Conservation (phyloP, 2,888 invertebrate genomes). For the Hemithea aestivaria region DNA sequence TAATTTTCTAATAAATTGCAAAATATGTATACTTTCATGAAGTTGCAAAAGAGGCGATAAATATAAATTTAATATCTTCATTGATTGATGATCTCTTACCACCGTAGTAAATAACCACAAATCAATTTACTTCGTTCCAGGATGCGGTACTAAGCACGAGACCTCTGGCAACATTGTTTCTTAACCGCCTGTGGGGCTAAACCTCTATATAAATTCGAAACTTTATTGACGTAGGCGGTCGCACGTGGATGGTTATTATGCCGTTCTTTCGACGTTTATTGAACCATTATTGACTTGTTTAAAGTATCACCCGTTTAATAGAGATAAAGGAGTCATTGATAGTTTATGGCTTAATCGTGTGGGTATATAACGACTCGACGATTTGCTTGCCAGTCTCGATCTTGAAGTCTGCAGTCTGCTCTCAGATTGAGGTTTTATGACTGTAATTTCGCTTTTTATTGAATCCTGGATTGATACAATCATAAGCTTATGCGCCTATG, state of each 20-base stretch:
- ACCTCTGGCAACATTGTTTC: slow-evolving; percentile 46
- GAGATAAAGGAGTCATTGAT: slow-evolving; percentile 71
- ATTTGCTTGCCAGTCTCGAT: slow-evolving; percentile 38
- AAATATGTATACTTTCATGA: too few species aligned
- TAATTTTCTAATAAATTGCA: too few species aligned
- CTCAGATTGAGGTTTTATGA: slow-evolving; percentile 53
- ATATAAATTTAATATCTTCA: slow-evolving; percentile 16
- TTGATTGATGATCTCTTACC: slow-evolving; percentile 11
- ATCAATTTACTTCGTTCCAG: slow-evolving; percentile 26
- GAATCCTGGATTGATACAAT: slow-evolving; percentile 55
- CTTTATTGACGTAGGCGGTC: slow-evolving; percentile 65
- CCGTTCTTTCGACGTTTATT: slow-evolving; percentile 76
- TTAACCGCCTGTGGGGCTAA: slow-evolving; percentile 75
- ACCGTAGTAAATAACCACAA: slow-evolving; percentile 14
- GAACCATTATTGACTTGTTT: slow-evolving; percentile 77
- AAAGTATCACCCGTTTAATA: slow-evolving; percentile 75
- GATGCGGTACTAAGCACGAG: slow-evolving; percentile 26
- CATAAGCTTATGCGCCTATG: slow-evolving; percentile 38
- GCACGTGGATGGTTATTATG: slow-evolving; percentile 76
- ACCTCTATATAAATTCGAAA: slow-evolving; percentile 74
- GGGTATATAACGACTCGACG: slow-evolving; percentile 45
- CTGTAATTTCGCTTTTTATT: slow-evolving; percentile 71
- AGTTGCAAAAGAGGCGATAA: slow-evolving; percentile 9
- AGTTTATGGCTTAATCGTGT: slow-evolving; percentile 70
- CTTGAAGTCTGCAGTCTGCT: slow-evolving; percentile 61